Evolutionary conservation across 2,797 vertebrate species (phyloP).

Genomic region (Ficedula albicollis): DNA sequence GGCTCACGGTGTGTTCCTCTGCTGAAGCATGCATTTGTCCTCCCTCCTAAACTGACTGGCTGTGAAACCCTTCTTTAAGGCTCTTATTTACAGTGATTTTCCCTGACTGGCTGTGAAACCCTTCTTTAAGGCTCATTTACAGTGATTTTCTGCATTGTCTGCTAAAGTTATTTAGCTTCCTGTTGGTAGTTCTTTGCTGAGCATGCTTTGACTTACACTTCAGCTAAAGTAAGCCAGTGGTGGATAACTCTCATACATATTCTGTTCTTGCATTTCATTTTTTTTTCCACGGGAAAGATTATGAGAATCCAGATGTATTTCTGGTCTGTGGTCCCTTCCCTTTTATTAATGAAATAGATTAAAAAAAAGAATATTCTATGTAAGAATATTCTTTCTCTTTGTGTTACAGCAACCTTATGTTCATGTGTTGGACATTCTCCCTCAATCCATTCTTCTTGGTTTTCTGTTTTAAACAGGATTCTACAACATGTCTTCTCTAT

Average conservation of each 20-base stretch:
- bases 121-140: background rate
- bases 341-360: background rate
- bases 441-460: background rate
- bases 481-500: background rate
- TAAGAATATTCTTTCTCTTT: background rate
- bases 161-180: background rate
- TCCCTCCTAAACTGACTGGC: background rate
- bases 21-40: background rate
- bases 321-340: background rate
- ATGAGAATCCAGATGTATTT: background rate
- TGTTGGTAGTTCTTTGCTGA: background rate
- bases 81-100: too few relatives aligned
- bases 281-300: background rate
- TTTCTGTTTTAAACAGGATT: background rate
- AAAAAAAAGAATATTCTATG: background rate
- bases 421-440: background rate
- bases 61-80: too few relatives aligned
- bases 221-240: background rate
- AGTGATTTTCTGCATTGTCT: background rate
- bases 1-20: background rate
- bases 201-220: background rate
- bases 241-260: background rate
- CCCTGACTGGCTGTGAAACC: background rate
- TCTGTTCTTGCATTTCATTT: background rate
- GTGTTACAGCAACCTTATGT: background rate